A percentile compares a stretch with the other conserved stretches of the same genome.
phyloP scores from a whole-genome alignment of 2,113 vertebrate species.

The Callipepla californica region DNA sequence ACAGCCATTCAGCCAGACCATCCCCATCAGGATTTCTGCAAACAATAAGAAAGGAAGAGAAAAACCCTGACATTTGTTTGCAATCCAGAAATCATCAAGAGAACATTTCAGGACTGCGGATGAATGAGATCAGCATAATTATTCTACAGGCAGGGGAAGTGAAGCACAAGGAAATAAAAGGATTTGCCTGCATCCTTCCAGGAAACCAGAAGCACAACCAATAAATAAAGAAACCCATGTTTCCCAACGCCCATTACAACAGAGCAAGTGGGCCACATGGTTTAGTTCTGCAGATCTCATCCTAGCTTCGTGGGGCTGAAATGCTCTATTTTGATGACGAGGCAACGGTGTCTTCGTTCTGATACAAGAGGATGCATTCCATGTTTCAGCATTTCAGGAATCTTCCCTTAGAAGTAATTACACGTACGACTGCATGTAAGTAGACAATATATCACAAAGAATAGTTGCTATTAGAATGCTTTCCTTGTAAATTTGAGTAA shows the following conservation, averaged over 20 bases:
- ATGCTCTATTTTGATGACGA: background rate
- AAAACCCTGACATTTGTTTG: background rate
- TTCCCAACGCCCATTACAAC: background rate
- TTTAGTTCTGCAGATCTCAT: background rate
- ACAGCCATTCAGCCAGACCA: constrained; percentile 65
- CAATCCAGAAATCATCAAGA: background rate
- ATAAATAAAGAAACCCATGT: background rate
- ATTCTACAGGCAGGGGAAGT: background rate
- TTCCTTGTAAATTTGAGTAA: background rate
- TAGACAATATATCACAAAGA: background rate
- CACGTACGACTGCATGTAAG: background rate
- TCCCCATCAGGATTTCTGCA: constrained; percentile 74
- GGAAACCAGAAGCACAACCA: background rate
- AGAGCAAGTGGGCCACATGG: background rate
- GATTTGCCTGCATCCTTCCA: background rate
- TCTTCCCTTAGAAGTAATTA: background rate
- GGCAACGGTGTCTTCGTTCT: background rate
- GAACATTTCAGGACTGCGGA: background rate
- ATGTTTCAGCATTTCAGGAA: background rate
- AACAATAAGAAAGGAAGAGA: background rate
- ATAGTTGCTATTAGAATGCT: background rate
- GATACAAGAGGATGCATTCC: background rate
- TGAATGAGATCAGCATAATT: background rate
- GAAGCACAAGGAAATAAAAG: background rate
- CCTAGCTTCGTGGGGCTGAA: background rate